Evolutionary conservation across 2,888 invertebrate genomes (phyloP).

Genomic region (Ryuthela nishihirai): DNA sequence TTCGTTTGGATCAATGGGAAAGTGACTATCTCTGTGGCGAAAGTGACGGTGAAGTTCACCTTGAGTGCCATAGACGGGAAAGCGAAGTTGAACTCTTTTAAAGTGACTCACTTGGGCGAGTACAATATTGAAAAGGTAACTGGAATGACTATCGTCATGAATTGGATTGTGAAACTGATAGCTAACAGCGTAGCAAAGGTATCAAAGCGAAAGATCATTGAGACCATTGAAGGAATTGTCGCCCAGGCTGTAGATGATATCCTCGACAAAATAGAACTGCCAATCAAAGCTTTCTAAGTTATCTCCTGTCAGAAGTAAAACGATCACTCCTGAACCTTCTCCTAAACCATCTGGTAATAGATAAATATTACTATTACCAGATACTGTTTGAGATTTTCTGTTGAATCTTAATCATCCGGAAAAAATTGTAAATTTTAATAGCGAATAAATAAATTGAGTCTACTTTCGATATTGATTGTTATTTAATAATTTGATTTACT

Average conservation of each 20-base stretch:
- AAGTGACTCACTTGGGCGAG: background rate
- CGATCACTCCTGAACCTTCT: no score
- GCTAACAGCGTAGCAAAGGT: background rate
- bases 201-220: background rate
- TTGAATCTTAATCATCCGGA: no score
- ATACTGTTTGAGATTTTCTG: no score
- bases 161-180: conserved; percentile 5
- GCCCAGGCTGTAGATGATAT: background rate
- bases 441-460: no score
- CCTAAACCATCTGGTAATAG: no score
- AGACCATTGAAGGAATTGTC: background rate
- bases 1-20: conserved; percentile 6
- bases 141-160: background rate
- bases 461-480: no score
- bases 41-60: background rate
- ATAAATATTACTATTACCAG: no score
- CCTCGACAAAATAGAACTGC: background rate
- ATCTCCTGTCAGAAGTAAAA: no score
- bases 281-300: no score
- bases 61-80: background rate
- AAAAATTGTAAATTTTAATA: no score
- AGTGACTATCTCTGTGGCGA: background rate
- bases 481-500: no score
- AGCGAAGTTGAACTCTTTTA: background rate
- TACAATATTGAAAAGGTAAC: background rate